Evolutionary conservation across 37 sponge, comb jelly and placozoan genomes (phyloP), one percentile per base, ranked within the genome.

Genomic region (Chondrilla cf. caribensis): DNA sequence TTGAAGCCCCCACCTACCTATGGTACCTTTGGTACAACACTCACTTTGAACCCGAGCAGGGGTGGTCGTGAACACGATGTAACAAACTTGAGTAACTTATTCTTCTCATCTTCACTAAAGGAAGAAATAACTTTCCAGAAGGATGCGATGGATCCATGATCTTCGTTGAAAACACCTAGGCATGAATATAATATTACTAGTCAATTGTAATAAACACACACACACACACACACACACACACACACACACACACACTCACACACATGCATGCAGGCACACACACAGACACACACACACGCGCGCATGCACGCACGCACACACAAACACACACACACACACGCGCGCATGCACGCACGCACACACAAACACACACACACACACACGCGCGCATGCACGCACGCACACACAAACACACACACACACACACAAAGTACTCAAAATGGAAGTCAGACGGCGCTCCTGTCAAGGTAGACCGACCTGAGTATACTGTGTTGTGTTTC

Each of bases 11-110:
- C n/a, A n/a, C n/a, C n/a, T n/a, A n/a, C n/a, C n/a, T n/a, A n/a
- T n/a, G n/a, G n/a, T n/a, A n/a, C n/a, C n/a, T n/a, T n/a, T n/a
- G n/a, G n/a, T n/a, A n/a, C n/a, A n/a, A 11, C 11, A 47, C 51
- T 47, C 29, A 73, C 59, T 40, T 82, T 86, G 81, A 98, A 98
- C n/a, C 99, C 99, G 77, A 96, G 88, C 14, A 98, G 77, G 11
- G 99, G 99, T 0, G 99, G 97, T 2, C 88, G 90, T n/a, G 92
- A 88, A 83, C 97, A 96, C 54, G 95, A 94, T 26, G 99, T 98
- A 15, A 98, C 97, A 86, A 98, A 98, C 83, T 93, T 98, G 43
- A 98, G 84, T 58, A 98, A 81, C 25, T 76, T 75, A 2, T 84
- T 77, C 60, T 90, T 86, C 82, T 98, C 88, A 33, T 81, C 83